phyloP scores from a whole-genome alignment of 1,140 invertebrate genomes.

The Cyrtorhinus lividipennis region DNA sequence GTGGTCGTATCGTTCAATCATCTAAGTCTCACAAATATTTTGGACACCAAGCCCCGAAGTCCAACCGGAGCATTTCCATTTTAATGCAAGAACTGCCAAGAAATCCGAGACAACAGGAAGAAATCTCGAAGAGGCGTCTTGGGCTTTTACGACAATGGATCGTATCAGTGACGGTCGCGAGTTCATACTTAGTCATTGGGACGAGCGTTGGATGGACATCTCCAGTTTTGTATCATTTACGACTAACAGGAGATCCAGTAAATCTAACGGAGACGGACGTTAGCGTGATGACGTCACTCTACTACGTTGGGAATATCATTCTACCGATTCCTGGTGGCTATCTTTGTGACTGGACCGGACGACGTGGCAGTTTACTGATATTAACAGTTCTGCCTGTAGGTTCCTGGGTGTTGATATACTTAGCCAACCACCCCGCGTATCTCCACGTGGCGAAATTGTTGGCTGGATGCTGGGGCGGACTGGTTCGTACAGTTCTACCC shows the following conservation, averaged over 20 bases:
- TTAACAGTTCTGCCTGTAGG: slow-evolving; percentile 31
- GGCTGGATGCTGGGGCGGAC: slow-evolving; percentile 35
- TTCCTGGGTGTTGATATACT: slow-evolving; percentile 21
- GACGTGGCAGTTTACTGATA: slow-evolving; percentile 50
- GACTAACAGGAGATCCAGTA: slow-evolving; percentile 27
- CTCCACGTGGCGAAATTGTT: slow-evolving; percentile 47
- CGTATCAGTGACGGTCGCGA: not conserved
- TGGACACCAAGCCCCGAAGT: too few relatives aligned
- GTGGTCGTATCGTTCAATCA: too few relatives aligned
- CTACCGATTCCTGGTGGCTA: slow-evolving; percentile 28
- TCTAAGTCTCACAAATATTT: too few relatives aligned
- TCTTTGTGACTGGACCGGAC: slow-evolving; percentile 56
- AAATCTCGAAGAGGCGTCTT: too few relatives aligned
- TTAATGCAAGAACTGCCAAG: too few relatives aligned
- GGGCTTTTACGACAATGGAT: not conserved
- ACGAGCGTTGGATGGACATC: slow-evolving; percentile 60
- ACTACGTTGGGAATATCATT: slow-evolving; percentile 22
- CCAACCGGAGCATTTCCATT: too few relatives aligned
- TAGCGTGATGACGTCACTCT: slow-evolving; percentile 18
- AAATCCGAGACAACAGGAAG: too few relatives aligned
- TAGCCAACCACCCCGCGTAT: slow-evolving; percentile 10
- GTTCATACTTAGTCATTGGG: slow-evolving; percentile 29
- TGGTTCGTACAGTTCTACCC: slow-evolving; percentile 35
- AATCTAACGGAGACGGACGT: slow-evolving; percentile 6
- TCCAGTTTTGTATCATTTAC: slow-evolving; percentile 40